phyloP scores from a whole-genome alignment of 2,797 vertebrate genomes.

The Malurus splendens region DNA sequence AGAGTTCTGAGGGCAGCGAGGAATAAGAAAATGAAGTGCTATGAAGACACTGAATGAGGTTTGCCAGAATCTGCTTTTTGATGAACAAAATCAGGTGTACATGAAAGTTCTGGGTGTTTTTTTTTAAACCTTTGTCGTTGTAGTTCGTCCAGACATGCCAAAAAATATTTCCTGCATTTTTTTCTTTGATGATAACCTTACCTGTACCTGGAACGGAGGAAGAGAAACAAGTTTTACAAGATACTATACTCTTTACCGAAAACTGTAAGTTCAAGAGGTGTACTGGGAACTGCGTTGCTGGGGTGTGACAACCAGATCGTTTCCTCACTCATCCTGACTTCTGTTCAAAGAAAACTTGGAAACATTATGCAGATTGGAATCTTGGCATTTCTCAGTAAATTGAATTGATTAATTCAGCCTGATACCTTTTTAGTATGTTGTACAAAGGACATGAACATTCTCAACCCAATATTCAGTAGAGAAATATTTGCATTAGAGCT shows the following conservation, averaged over 20 bases:
- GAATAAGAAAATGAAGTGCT: background rate
- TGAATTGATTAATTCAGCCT: background rate
- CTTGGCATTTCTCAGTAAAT: background rate
- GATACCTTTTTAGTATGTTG: background rate
- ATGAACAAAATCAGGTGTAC: background rate
- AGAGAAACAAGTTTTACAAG: conserved; percentile 5
- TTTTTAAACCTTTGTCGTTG: background rate
- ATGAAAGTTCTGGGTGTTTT: background rate
- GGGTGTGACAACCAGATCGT: background rate
- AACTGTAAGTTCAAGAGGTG: background rate
- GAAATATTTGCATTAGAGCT: background rate
- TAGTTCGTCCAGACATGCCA: conserved; percentile 64
- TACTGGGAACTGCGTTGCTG: background rate
- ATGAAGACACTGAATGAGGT: background rate
- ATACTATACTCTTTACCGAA: conserved; percentile 6
- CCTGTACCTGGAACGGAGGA: conserved; percentile 37
- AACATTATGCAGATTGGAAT: background rate
- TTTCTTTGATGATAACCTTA: background rate
- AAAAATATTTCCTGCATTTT: conserved; percentile 65
- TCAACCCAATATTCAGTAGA: background rate
- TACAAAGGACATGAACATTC: background rate
- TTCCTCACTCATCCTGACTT: background rate
- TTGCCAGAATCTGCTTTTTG: background rate
- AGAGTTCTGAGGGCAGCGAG: background rate
- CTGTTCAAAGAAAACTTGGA: background rate